These are phyloP conservation scores for Teleiodes luculella DNA, from an alignment of 2,888 invertebrate species.

Conservation along the genomic window DNA sequence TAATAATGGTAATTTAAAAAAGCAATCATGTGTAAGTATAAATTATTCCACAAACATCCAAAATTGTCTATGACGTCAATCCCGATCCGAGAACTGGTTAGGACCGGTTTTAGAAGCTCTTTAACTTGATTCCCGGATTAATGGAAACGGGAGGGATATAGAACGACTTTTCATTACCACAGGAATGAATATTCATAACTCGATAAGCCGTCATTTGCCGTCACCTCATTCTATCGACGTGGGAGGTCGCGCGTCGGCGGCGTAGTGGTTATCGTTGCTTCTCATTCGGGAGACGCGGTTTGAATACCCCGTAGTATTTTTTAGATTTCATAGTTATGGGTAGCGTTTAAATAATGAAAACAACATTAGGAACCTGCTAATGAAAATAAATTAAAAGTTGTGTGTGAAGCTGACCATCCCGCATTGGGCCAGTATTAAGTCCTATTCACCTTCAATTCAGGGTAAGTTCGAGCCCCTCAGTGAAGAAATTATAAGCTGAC, in stretches of 20 bases:
- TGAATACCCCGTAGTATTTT: too few relatives aligned
- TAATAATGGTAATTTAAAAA: neutral
- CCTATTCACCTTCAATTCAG: too few relatives aligned
- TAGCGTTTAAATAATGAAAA: too few relatives aligned
- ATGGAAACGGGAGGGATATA: slow-evolving; percentile 46
- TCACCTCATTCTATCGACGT: slow-evolving; percentile 34
- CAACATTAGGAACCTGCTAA: too few relatives aligned
- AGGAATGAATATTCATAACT: slow-evolving; percentile 60
- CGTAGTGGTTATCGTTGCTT: too few relatives aligned
- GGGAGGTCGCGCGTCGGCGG: slow-evolving; percentile 23
- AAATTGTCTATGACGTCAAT: neutral
- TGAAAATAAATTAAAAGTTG: too few relatives aligned
- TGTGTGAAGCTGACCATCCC: too few relatives aligned
- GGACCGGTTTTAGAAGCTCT: neutral
- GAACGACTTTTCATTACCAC: slow-evolving; percentile 56
- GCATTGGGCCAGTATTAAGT: too few relatives aligned
- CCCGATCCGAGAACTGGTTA: slow-evolving; percentile 11
- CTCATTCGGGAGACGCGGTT: too few relatives aligned
- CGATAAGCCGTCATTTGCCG: slow-evolving; percentile 32
- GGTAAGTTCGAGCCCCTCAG: too few relatives aligned
- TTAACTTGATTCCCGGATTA: slow-evolving; percentile 26
- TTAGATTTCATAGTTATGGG: too few relatives aligned
- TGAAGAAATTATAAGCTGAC: too few relatives aligned
- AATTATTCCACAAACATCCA: slow-evolving; percentile 7
- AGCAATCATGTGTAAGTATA: neutral